Conservation (phyloP, 2,113 vertebrate species). For the Misgurnus anguillicaudatus region DNA sequence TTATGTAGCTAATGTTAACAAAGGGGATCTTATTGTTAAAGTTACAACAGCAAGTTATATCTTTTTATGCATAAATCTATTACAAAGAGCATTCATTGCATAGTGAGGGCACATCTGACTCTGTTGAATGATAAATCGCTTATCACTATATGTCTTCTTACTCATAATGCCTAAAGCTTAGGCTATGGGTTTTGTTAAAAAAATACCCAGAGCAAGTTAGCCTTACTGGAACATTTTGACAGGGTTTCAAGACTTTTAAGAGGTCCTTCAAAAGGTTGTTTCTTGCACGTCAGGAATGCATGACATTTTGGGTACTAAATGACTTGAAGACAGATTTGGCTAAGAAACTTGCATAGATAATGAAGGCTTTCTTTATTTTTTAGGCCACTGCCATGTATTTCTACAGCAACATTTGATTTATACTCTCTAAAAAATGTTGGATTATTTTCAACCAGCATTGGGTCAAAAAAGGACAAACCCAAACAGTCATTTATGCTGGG, state of each 20-base stretch:
- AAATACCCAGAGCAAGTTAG: background rate
- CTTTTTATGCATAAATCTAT: background rate
- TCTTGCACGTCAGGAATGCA: constrained; percentile 55
- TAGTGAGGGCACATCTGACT: constrained; percentile 24
- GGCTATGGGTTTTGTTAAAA: constrained; percentile 24
- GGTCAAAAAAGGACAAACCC: too few species aligned
- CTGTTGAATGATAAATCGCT: constrained; percentile 14
- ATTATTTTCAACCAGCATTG: background rate
- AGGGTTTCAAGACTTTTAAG: constrained; percentile 7
- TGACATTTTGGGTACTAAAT: constrained; percentile 71
- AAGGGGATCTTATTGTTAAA: background rate
- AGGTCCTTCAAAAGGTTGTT: constrained; percentile 12
- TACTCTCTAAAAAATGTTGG: too few species aligned
- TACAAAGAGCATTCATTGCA: constrained; percentile 4
- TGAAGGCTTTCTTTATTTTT: constrained; percentile 42
- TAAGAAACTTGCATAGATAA: constrained; percentile 46
- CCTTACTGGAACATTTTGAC: constrained; percentile 15
- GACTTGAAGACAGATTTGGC: constrained; percentile 65
- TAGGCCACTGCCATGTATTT: constrained; percentile 53
- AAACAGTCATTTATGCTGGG: too few species aligned
- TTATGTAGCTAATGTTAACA: background rate
- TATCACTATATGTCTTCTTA: constrained; percentile 11
- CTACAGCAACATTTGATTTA: background rate
- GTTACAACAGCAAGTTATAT: background rate
- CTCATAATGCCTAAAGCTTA: background rate